Evolutionary conservation across 2,888 invertebrate genomes (phyloP), one percentile per base, ranked within the genome.

Genomic region (Sarcophaga subvicina): DNA sequence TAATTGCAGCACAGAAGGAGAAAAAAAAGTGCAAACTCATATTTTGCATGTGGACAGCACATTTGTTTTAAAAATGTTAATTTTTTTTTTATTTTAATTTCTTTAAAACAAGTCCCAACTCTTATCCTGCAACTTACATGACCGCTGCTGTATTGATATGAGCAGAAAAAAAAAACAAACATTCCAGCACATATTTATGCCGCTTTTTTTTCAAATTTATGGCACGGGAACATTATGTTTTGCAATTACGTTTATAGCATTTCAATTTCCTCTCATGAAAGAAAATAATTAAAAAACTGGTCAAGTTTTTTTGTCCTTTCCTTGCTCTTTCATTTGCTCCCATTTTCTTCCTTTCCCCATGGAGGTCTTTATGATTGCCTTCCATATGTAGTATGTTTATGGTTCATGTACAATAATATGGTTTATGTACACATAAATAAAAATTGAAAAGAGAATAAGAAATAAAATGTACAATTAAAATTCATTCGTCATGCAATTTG

Each of bases 401-500:
- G 37, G 37, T 37, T 37, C 10, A 37, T 37, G 37, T 8, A 8
- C 37, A 22, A 22, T 22, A 22, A 22, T 37, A 37, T 37, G 37
- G 37, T 37, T 37, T 37, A 37, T 37, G 37, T 8, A 8, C 37
- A 22, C 37, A 37, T 37, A 37, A 37, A 37, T 37, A 49, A 14
- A 49, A 49, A 49, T 49, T 54, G 54, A 14, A 14, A 54, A 14
- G 14, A 54, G 4, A 54, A 54, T 14, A 14, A 54, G 22, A 22
- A 54, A 4, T 14, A 17, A 54, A 54, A 14, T 1, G 3, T 54
- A 54, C 17, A 88, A 89, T 88, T 89, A 88, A 88, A 89, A 87
- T 82, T 86, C 88, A 89, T 89, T 89, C 88, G 87, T 89, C 89
- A 89, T 89, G 88, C 89, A 89, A 89, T 89, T 89, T 88, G 88